These are phyloP conservation scores for Babylonia areolata DNA, from an alignment of 1,140 invertebrate genomes.

Conservation along the genomic window DNA sequence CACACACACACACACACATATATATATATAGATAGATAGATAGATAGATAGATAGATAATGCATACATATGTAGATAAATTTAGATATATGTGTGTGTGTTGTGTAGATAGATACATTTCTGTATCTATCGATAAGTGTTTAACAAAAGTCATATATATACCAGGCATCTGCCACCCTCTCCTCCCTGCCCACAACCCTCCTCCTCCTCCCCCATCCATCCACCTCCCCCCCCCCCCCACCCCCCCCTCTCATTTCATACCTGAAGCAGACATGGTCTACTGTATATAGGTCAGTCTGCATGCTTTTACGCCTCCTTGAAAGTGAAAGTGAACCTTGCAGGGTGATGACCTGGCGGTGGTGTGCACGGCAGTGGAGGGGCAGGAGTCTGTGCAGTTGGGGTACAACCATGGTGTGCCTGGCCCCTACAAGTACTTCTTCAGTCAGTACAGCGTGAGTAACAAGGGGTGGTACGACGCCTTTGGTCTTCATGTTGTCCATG, in stretches of 20 bases:
- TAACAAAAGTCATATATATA: too few species aligned
- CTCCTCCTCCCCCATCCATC: neutral
- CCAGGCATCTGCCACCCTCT: neutral
- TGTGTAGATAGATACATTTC: neutral
- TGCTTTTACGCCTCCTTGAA: too few species aligned
- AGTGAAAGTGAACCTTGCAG: neutral
- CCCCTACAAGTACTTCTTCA: neutral
- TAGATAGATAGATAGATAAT: too few species aligned
- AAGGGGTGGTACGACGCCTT: too few species aligned
- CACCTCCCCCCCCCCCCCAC: too few species aligned
- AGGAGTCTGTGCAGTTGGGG: neutral
- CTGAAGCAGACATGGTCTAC: too few species aligned
- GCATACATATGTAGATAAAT: too few species aligned
- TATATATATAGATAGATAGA: too few species aligned
- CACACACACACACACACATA: too few species aligned
- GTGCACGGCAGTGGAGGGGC: neutral
- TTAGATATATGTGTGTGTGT: neutral
- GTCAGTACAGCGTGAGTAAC: conserved; percentile 8
- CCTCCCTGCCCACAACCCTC: too few species aligned
- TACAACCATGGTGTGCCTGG: conserved; percentile 5
- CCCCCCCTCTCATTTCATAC: too few species aligned
- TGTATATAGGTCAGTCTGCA: neutral
- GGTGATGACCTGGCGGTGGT: conserved; percentile 8
- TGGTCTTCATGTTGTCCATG: too few species aligned
- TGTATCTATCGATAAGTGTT: neutral